These are phyloP conservation scores for Oxycera nigricornis DNA, from an alignment of 2,888 invertebrate genomes.

Conservation along the genomic window DNA sequence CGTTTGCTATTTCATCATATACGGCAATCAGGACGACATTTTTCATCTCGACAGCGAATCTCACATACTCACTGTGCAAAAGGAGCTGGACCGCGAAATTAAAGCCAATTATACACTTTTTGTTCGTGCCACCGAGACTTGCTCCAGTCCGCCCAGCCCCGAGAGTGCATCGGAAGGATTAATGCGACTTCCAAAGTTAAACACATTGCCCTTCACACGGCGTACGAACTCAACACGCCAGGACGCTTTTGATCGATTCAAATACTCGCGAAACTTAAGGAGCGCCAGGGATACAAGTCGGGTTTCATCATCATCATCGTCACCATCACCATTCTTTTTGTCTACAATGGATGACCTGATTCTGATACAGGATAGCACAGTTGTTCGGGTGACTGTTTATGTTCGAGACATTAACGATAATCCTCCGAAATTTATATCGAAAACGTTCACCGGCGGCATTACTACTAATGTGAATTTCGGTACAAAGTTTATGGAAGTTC, in stretches of 20 bases:
- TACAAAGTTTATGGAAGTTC: conserved; percentile 82
- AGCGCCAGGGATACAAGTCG: conserved; percentile 36
- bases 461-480: conserved; percentile 94
- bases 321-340: neutral
- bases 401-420: conserved; percentile 92
- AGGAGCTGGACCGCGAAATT: conserved; percentile 78
- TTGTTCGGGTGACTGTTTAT: conserved; percentile 72
- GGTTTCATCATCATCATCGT: neutral
- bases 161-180: neutral
- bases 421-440: conserved; percentile 79
- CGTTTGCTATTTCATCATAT: conserved; percentile 93
- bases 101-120: conserved; percentile 72
- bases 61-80: conserved; percentile 65
- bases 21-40: conserved; percentile 76
- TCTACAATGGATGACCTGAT: conserved; percentile 21
- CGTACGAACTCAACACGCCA: conserved; percentile 19
- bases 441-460: conserved; percentile 91
- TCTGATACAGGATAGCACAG: conserved; percentile 69
- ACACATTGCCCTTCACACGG: conserved; percentile 2
- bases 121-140: conserved; percentile 85
- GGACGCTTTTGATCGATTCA: conserved; percentile 52
- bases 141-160: conserved; percentile 67
- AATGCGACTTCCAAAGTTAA: neutral
- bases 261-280: conserved; percentile 53
- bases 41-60: conserved; percentile 77